Conservation (phyloP, 2,113 vertebrate species). For the rat (Rattus norvegicus) region GRCr8 NC_086020.1:174497001-174497500, state of each 20-base stretch:
- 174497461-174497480: not conserved
- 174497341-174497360: not conserved
- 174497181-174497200: not conserved
- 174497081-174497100: not conserved
- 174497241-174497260: not conserved
- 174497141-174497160: not conserved
- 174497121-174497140: not conserved
- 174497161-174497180: not conserved
- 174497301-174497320: not conserved
- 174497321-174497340: not conserved
- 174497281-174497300: not conserved
- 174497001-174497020: not conserved
- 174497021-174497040: not conserved
- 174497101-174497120: not conserved
- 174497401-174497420: not conserved
- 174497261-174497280: not conserved
- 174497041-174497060: not conserved
- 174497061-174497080: not conserved
- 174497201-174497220: not conserved
- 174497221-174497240: not conserved
- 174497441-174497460: not conserved
- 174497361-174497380: not conserved
- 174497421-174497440: not conserved
- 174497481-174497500: not conserved
- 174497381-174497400: not conserved